Conservation (phyloP, 2,113 vertebrate genomes). For the Crotophaga sulcirostris region DNA sequence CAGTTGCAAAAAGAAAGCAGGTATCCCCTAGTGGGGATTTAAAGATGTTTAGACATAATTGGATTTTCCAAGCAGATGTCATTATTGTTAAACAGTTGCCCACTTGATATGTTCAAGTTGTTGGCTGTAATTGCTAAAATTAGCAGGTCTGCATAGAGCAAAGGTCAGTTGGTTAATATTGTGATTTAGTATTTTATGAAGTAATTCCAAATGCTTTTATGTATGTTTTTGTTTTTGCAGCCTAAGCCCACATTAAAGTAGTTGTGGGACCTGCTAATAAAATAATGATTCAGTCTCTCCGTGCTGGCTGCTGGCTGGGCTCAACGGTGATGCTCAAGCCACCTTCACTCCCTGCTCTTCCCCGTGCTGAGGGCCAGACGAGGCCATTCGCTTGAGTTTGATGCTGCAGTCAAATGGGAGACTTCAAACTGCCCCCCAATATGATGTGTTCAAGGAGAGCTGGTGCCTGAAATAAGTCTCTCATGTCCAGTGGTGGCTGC, state of each 20-base stretch:
- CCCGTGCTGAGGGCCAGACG: fast-evolving
- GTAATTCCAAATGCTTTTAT: conserved; percentile 73
- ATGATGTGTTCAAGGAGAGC: not conserved
- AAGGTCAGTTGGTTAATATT: conserved; percentile 86
- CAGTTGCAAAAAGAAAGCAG: conserved; percentile 86
- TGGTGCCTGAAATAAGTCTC: not conserved
- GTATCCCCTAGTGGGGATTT: conserved; percentile 83
- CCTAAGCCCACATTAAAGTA: conserved; percentile 66
- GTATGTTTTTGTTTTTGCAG: conserved; percentile 67
- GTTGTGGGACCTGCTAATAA: conserved; percentile 60
- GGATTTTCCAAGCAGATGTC: conserved; percentile 89
- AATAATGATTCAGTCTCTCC: conserved; percentile 39
- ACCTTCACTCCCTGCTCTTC: not conserved
- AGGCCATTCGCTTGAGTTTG: fast-evolving
- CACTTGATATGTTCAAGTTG: conserved; percentile 88
- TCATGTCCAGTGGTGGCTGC: not conserved
- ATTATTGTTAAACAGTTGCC: conserved; percentile 83
- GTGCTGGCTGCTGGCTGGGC: not conserved
- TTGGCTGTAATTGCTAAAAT: conserved; percentile 88
- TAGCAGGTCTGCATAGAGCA: conserved; percentile 85
- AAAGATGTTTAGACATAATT: conserved; percentile 84
- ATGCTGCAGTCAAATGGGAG: not conserved
- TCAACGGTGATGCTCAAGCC: fast-evolving
- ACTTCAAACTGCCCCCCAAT: not conserved
- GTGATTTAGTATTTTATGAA: conserved; percentile 77